A percentile compares a stretch with the other conserved stretches of the same genome.
These are phyloP conservation scores for Apodemia hepburni DNA, from an alignment of 2,888 invertebrate species.

Conservation along the genomic window DNA sequence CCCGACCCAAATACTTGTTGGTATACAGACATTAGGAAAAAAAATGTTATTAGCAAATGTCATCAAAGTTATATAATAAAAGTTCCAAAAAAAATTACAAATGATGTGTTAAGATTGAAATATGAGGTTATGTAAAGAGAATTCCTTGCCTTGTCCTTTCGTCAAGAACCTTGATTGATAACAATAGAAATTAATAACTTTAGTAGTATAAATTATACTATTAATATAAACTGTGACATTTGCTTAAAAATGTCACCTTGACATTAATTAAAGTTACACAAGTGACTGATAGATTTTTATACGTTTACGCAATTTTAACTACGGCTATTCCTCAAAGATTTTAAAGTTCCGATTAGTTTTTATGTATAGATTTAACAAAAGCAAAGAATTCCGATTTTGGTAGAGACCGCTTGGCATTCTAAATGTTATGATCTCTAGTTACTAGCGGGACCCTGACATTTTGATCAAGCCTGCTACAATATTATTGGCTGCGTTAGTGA, in stretches of 20 bases:
- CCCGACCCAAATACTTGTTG: too few relatives aligned
- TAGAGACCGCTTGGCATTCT: conserved; percentile 53
- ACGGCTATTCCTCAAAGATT: neutral
- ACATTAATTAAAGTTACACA: conserved; percentile 2
- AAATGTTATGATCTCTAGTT: conserved; percentile 41
- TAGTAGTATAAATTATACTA: neutral
- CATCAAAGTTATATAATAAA: too few relatives aligned
- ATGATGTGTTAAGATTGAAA: too few relatives aligned
- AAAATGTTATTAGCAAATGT: too few relatives aligned
- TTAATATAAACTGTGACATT: neutral
- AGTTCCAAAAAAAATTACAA: too few relatives aligned
- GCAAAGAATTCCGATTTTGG: conserved; percentile 35
- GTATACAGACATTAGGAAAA: too few relatives aligned
- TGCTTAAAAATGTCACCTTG: conserved; percentile 6
- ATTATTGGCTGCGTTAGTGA: conserved; percentile 27
- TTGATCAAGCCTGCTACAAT: conserved; percentile 50
- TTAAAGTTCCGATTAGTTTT: conserved; percentile 20
- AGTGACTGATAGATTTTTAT: neutral
- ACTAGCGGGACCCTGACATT: conserved; percentile 68
- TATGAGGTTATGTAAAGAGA: too few relatives aligned
- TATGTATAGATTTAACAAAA: conserved; percentile 33
- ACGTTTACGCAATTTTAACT: neutral
- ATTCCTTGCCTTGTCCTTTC: too few relatives aligned
- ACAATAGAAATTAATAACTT: neutral
- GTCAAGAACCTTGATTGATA: too few relatives aligned